These are phyloP conservation scores for Drosophila macrothrix DNA, from an alignment of 2,888 invertebrate genomes.

Conservation along the genomic window DNA sequence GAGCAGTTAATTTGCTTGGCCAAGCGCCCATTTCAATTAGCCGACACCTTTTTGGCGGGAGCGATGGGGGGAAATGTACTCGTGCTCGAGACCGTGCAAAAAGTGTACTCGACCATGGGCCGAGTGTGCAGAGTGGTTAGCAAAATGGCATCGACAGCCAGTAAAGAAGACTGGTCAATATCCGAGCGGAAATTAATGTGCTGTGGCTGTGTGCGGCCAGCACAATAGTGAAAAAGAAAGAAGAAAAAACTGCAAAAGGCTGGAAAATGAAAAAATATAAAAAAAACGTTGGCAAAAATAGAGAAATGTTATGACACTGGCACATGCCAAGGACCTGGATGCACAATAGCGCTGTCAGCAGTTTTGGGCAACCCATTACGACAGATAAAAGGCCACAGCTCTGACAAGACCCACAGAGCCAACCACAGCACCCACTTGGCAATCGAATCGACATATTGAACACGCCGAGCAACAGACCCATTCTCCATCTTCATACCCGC, in stretches of 20 bases:
- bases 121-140: constrained; percentile 4
- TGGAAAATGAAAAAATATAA: constrained; percentile 3
- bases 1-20: constrained; percentile 10
- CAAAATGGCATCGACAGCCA: constrained; percentile 40
- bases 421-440: constrained; percentile 45
- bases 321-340: constrained; percentile 44
- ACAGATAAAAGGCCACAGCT: constrained; percentile 63
- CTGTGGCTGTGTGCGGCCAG: constrained; percentile 57
- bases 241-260: constrained; percentile 14
- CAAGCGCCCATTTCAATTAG: constrained; percentile 69
- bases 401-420: constrained; percentile 8
- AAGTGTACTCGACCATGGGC: constrained; percentile 39
- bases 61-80: background rate
- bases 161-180: constrained; percentile 70
- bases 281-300: constrained; percentile 15
- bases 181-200: constrained; percentile 79
- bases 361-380: constrained; percentile 48
- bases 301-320: constrained; percentile 26
- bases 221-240: constrained; percentile 28
- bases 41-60: constrained; percentile 53
- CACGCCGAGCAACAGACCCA: constrained; percentile 18
- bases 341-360: constrained; percentile 67
- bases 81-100: constrained; percentile 18
- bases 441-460: constrained; percentile 65
- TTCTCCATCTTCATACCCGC: background rate